These are phyloP conservation scores for Cryptocheilus praepositus DNA, from an alignment of 2,888 invertebrate species.

Conservation along the genomic window DNA sequence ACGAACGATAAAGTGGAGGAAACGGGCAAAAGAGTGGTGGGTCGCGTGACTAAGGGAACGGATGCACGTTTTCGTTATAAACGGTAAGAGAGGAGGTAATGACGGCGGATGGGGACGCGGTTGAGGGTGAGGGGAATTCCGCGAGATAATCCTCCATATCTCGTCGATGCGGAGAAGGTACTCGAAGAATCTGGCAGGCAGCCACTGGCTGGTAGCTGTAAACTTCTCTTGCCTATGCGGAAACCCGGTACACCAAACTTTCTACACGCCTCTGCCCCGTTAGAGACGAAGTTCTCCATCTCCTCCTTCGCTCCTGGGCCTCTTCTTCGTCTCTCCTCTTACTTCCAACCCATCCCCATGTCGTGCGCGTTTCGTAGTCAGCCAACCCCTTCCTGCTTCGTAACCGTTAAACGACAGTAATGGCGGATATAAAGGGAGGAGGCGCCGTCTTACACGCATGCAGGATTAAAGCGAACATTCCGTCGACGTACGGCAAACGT, in stretches of 20 bases:
- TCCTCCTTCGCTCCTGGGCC: not conserved
- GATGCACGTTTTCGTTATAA: too few species aligned
- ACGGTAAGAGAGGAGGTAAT: too few species aligned
- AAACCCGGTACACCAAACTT: constrained; percentile 53
- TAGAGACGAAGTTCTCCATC: constrained; percentile 2
- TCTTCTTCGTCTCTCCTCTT: constrained; percentile 4
- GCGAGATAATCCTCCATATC: constrained; percentile 6
- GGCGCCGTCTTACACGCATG: constrained; percentile 27
- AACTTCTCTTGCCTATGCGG: constrained; percentile 53
- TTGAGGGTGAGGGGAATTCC: not conserved
- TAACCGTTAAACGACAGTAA: constrained; percentile 16
- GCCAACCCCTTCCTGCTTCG: constrained; percentile 16
- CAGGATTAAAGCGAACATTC: constrained; percentile 26
- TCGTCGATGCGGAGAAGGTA: constrained; percentile 5
- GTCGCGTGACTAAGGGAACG: too few species aligned
- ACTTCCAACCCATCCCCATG: not conserved
- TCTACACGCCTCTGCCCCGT: constrained; percentile 20
- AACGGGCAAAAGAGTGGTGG: too few species aligned
- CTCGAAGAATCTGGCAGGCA: constrained; percentile 56
- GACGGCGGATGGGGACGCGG: too few species aligned
- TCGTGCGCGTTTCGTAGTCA: not conserved
- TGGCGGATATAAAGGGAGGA: constrained; percentile 26
- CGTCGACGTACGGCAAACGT: too few species aligned
- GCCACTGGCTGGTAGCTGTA: constrained; percentile 60
- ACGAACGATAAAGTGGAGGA: too few species aligned